A percentile compares a stretch with the other conserved stretches of the same genome.
Evolutionary conservation across 1,140 invertebrate genomes (phyloP).

Genomic region (Cotesia chilonis): DNA sequence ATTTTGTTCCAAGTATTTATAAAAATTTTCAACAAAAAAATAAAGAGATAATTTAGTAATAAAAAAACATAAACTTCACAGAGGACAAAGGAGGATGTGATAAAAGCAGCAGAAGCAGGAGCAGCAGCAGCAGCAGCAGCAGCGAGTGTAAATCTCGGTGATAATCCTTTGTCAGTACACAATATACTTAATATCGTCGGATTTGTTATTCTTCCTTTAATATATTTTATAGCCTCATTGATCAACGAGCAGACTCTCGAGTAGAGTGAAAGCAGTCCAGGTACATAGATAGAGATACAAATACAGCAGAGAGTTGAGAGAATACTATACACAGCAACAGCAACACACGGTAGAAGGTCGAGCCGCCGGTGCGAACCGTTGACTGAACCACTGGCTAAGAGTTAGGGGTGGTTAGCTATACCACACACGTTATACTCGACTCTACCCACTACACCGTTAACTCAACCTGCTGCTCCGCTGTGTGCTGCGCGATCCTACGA

Average conservation of each 20-base stretch:
- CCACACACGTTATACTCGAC: conserved; percentile 11
- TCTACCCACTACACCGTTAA: conserved; percentile 16
- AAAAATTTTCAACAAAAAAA: too few species aligned
- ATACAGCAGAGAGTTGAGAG: neutral
- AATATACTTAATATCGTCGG: neutral
- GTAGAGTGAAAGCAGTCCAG: too few species aligned
- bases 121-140: too few species aligned
- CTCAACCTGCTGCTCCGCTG: neutral
- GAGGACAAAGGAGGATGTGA: too few species aligned
- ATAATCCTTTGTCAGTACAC: neutral
- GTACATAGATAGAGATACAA: too few species aligned
- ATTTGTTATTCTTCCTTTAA: neutral
- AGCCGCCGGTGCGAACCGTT: conserved; percentile 25
- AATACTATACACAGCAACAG: too few species aligned
- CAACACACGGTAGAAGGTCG: conserved; percentile 16
- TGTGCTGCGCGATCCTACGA: conserved; percentile 41
- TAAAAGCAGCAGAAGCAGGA: too few species aligned
- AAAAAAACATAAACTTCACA: too few species aligned
- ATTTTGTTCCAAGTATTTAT: neutral
- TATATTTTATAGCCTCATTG: conserved; percentile 5
- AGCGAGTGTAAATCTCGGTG: neutral
- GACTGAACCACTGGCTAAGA: conserved; percentile 23
- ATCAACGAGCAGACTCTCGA: conserved; percentile 1
- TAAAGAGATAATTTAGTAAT: too few species aligned
- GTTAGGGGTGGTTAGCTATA: conserved; percentile 7